phyloP scores from a whole-genome alignment of 2,113 vertebrate genomes.

The Macaca nemestrina region DNA sequence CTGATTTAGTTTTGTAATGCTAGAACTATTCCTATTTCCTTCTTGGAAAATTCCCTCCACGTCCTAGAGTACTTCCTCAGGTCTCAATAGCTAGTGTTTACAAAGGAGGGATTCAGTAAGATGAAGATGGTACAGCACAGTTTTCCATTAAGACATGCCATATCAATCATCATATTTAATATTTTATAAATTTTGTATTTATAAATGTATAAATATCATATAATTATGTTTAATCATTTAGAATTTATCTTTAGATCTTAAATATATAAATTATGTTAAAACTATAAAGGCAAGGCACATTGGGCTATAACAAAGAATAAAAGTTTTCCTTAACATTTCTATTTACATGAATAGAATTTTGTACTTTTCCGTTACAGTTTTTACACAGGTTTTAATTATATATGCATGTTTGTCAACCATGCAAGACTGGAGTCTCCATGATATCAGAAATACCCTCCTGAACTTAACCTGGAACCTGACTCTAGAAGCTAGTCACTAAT shows the following conservation, averaged over 20 bases:
- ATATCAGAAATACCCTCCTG: not conserved
- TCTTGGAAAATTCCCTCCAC: not conserved
- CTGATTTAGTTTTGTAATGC: not conserved
- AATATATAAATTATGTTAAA: not conserved
- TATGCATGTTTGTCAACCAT: not conserved
- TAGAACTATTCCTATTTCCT: not conserved
- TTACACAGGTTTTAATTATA: not conserved
- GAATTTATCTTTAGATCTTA: conserved; percentile 7
- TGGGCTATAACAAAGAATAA: not conserved
- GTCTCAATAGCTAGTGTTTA: conserved; percentile 9
- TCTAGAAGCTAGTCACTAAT: not conserved
- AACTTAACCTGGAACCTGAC: not conserved
- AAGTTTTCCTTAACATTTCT: not conserved
- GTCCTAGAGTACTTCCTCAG: not conserved
- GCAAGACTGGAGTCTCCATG: not conserved
- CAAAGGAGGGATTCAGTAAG: not conserved
- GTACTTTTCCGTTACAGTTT: not conserved
- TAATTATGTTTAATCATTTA: not conserved
- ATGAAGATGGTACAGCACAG: not conserved
- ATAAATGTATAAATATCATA: too few species aligned
- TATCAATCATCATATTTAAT: not conserved
- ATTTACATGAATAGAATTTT: not conserved
- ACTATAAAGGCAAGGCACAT: not conserved
- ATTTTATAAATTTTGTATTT: too few species aligned
- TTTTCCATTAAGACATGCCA: not conserved